Conservation (phyloP, 2,797 vertebrate species). For the Myotis daubentonii region DNA sequence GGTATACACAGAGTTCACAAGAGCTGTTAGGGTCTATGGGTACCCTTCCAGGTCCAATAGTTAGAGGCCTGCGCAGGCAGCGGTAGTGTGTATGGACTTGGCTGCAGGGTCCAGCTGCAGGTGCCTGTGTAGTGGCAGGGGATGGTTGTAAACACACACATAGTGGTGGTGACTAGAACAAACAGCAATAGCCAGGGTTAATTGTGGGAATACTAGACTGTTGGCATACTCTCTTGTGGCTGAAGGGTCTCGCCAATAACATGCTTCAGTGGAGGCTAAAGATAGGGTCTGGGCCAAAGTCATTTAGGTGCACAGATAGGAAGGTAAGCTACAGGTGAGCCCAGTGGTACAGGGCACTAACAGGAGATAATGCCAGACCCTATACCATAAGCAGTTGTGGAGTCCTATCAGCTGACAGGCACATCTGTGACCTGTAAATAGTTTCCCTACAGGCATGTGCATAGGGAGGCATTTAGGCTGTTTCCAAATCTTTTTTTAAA, state of each 20-base stretch:
- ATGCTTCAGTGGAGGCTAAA: not conserved
- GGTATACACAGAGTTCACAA: not conserved
- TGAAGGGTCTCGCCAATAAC: not conserved
- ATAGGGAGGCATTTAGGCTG: too few relatives aligned
- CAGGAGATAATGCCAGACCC: not conserved
- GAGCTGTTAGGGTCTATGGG: not conserved
- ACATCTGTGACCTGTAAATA: not conserved
- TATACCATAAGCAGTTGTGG: not conserved
- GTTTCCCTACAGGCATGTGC: not conserved
- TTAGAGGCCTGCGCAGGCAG: not conserved
- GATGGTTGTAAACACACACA: not conserved
- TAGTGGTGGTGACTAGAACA: not conserved
- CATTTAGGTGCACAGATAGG: not conserved
- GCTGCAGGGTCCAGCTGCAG: not conserved
- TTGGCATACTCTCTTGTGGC: not conserved
- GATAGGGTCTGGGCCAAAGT: not conserved
- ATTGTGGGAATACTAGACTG: not conserved
- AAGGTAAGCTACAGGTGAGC: not conserved
- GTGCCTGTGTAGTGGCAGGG: not conserved
- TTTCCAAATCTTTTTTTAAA: too few relatives aligned
- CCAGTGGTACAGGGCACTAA: not conserved
- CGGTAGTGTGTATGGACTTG: not conserved
- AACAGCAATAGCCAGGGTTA: not conserved
- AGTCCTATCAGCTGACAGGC: not conserved
- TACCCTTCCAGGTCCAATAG: not conserved